Evolutionary conservation across 1,140 invertebrate species (phyloP), one percentile per base, ranked within the genome.

Genomic region (Aplysia californica): DNA sequence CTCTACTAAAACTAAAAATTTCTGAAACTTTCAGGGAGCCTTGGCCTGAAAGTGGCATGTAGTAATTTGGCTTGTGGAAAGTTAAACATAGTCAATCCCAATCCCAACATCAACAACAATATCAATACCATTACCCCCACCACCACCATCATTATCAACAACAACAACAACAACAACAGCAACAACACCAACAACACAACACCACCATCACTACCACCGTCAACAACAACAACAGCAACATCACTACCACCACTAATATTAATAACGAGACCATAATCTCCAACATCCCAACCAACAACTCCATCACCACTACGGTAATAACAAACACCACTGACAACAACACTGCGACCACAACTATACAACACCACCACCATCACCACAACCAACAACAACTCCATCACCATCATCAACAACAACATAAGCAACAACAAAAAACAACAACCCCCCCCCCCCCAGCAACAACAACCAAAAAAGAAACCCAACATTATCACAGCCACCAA

Each of bases 331-430:
- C 64, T 66, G 36, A 6, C 31, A 66, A 26, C 31, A 66, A 15
- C 31, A 66, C 64, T 36, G 36, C 64, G 31, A 66, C 64, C 31
- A 66, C 29, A 26, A 66, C 64, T 36, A 66, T 66, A 59, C 21
- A 26, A 59, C 56, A 31, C 64, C 36, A 66, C 31, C 36, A 66
- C 64, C 36, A 66, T n/a, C 36, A 31, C 64, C 36, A 66, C 29
- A 33, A 66, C 64, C 31, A 33, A 21, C 31, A 31, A 6, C 36
- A 66, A 6, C 31, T 33, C 64, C 31, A 66, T 31, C 31, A 31
- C 29, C 31, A 66, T n/a, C 36, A 66, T 35, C 31, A 66, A 26
- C n/a, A 66, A 26, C 31, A 66, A n/a, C n/a, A n/a, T n/a, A n/a
- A n/a, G n/a, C n/a, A n/a, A n/a, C n/a, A n/a, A n/a, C n/a, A n/a